Conservation (phyloP, 2,888 invertebrate species). For the Drosophila nr. perissopoda region DNA sequence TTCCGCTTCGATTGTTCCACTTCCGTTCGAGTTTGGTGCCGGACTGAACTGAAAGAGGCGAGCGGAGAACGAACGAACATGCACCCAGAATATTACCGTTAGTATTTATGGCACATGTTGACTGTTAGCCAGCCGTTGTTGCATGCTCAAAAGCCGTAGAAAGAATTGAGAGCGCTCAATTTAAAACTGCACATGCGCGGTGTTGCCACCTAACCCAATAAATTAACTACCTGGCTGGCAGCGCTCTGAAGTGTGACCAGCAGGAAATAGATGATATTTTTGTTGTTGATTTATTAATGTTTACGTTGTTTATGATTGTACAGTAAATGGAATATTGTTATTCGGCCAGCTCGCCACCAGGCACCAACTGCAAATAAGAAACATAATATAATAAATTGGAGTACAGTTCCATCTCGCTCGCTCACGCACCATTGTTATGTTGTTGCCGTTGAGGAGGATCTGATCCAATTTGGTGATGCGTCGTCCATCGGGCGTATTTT, state of each 20-base stretch:
- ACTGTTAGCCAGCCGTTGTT: conserved; percentile 57
- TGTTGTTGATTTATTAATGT: conserved; percentile 4
- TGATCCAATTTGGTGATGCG: conserved; percentile 98
- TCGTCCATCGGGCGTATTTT: conserved; percentile 98
- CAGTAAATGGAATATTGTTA: conserved; percentile 43
- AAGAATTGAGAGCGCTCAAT: conserved; percentile 33
- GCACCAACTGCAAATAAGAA: conserved; percentile 88
- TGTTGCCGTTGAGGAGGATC: conserved; percentile 99
- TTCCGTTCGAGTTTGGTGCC: conserved; percentile 72
- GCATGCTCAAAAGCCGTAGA: conserved; percentile 31
- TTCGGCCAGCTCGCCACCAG: conserved; percentile 92
- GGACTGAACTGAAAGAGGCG: conserved; percentile 69
- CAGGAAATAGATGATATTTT: background rate
- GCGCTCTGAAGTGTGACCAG: background rate
- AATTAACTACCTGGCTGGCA: conserved; percentile 4
- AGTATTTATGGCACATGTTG: conserved; percentile 79
- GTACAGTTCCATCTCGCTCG: rapidly evolving
- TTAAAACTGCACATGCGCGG: conserved; percentile 59
- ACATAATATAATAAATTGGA: background rate
- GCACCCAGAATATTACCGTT: conserved; percentile 71
- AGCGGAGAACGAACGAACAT: conserved; percentile 25
- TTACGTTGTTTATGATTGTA: conserved; percentile 7
- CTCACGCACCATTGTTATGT: conserved; percentile 96
- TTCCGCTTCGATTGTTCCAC: conserved; percentile 78
- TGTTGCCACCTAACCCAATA: conserved; percentile 27